A percentile compares a stretch with the other conserved stretches of the same genome.
Evolutionary conservation across 2,888 invertebrate species (phyloP).

Genomic region (Patella ulyssiponensis): DNA sequence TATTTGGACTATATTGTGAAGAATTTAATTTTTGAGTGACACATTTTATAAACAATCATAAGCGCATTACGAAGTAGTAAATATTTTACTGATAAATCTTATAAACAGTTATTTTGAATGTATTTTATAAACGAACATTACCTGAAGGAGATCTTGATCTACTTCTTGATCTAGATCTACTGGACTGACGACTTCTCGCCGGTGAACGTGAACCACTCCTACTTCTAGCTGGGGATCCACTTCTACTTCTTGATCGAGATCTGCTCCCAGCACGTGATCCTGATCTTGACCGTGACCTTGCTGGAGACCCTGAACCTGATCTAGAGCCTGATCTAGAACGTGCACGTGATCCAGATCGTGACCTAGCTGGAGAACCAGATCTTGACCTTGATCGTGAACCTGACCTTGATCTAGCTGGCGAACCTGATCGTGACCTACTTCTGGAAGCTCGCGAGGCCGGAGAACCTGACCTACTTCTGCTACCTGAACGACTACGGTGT

Average conservation of each 20-base stretch:
- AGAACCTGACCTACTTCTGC: slow-evolving; percentile 27
- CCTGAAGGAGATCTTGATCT: slow-evolving; percentile 15
- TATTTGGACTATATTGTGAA: too few relatives aligned
- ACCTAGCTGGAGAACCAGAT: slow-evolving; percentile 28
- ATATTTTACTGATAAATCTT: not conserved
- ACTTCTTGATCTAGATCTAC: slow-evolving; percentile 18
- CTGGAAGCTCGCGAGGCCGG: slow-evolving; percentile 26
- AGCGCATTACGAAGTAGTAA: too few relatives aligned
- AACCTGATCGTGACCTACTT: slow-evolving; percentile 36
- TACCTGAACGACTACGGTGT: slow-evolving; percentile 31
- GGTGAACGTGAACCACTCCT: slow-evolving; percentile 24
- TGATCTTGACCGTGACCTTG: slow-evolving; percentile 25
- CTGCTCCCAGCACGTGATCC: slow-evolving; percentile 18
- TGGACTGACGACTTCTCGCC: slow-evolving; percentile 24
- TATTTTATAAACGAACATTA: slow-evolving; percentile 1
- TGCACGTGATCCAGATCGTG: slow-evolving; percentile 18
- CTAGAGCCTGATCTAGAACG: slow-evolving; percentile 32
- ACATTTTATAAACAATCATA: too few relatives aligned
- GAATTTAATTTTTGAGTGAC: too few relatives aligned
- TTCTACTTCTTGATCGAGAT: slow-evolving; percentile 22
- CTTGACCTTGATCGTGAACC: slow-evolving; percentile 35
- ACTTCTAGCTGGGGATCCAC: slow-evolving; percentile 23
- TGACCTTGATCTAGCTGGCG: slow-evolving; percentile 32
- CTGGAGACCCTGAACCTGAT: slow-evolving; percentile 40
- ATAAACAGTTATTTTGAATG: too few relatives aligned